Conservation (phyloP, 2,888 invertebrate genomes). For the Pteria penguin region DNA sequence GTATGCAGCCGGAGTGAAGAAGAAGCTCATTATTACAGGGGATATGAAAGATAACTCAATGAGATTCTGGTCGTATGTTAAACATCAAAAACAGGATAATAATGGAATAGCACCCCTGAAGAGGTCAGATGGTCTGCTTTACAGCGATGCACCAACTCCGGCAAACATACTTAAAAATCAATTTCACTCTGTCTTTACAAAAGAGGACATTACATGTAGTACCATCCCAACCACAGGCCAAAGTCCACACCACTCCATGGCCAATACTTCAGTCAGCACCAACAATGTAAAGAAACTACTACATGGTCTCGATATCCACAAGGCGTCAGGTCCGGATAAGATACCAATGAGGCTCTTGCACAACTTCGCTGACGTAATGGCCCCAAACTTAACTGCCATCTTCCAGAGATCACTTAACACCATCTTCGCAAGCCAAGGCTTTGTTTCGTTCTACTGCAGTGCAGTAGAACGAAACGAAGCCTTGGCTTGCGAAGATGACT, state of each 20-base stretch:
- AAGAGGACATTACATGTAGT: neutral
- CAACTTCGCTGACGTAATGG: no score
- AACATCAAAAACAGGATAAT: neutral
- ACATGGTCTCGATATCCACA: neutral
- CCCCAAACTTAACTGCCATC: no score
- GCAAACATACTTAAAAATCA: conserved; percentile 1
- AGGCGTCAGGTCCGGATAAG: no score
- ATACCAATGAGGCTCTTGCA: no score
- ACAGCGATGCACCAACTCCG: neutral
- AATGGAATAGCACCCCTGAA: conserved; percentile 3
- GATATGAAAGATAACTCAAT: conserved; percentile 6
- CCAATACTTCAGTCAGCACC: neutral
- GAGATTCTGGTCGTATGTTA: neutral
- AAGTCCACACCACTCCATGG: neutral
- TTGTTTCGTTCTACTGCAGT: no score
- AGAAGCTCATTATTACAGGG: conserved; percentile 4
- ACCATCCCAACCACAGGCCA: neutral
- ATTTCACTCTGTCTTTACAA: conserved; percentile 5
- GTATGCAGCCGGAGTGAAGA: no score
- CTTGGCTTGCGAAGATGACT: no score
- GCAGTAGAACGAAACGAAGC: no score
- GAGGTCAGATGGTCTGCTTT: neutral
- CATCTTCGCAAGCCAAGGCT: no score
- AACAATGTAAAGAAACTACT: neutral
- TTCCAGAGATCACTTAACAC: no score